Conservation (phyloP, 2,113 vertebrate genomes). For the Camelus bactrianus region DNA sequence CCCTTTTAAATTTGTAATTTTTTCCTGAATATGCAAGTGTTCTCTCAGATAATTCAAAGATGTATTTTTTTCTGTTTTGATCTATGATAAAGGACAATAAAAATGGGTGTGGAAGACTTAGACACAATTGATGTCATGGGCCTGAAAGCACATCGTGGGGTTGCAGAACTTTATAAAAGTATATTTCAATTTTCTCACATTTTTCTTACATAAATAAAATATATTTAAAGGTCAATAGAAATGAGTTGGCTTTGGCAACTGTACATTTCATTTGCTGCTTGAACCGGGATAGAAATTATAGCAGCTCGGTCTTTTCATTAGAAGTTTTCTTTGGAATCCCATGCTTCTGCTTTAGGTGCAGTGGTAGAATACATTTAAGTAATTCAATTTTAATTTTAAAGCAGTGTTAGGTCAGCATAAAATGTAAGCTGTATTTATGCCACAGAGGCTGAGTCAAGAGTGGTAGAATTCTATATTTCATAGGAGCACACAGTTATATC, state of each 20-base stretch:
- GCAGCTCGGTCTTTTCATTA: constrained; percentile 23
- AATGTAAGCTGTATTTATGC: constrained; percentile 37
- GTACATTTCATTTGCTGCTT: constrained; percentile 16
- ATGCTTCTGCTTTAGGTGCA: constrained; percentile 39
- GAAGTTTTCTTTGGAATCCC: constrained; percentile 49
- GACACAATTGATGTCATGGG: background rate
- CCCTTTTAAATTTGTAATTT: background rate
- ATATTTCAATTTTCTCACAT: background rate
- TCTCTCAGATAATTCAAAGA: background rate
- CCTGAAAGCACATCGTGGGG: background rate
- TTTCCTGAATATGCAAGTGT: background rate
- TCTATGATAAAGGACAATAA: background rate
- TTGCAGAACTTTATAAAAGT: background rate
- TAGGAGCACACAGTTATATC: background rate
- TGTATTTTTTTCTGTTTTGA: background rate
- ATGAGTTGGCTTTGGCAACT: constrained; percentile 42
- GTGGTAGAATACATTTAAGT: constrained; percentile 61
- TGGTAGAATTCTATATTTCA: background rate
- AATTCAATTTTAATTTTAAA: constrained; percentile 62
- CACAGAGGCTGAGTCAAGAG: constrained; percentile 13
- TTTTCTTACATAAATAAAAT: constrained; percentile 59
- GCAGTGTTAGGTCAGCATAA: constrained; percentile 62
- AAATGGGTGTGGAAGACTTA: background rate
- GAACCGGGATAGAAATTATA: constrained; percentile 64
- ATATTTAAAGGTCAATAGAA: constrained; percentile 66